Percentiles rank a stretch among this genome's conserved stretches.
These are phyloP conservation scores for Protonemura montana DNA, from an alignment of 2,888 invertebrate species.

Conservation along the genomic window DNA sequence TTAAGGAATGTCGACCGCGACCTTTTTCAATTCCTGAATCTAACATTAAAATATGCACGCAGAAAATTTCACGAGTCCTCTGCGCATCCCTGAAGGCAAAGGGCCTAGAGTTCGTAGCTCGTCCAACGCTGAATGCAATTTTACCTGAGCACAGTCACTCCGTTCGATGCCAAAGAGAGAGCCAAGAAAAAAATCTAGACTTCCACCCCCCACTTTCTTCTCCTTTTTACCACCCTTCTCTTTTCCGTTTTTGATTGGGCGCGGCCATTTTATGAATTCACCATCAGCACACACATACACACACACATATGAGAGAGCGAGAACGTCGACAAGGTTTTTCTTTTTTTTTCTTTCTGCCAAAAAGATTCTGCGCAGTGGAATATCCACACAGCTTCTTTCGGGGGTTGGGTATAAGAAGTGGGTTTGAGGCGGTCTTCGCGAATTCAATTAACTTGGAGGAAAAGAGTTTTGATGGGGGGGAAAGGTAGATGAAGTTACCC, in stretches of 20 bases:
- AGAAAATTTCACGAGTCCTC: neutral
- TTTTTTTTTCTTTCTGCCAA: constrained; percentile 44
- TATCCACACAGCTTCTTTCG: constrained; percentile 26
- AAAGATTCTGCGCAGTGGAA: constrained; percentile 47
- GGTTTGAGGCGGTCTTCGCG: constrained; percentile 48
- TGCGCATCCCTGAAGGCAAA: constrained; percentile 12
- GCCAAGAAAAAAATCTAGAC: constrained; percentile 18
- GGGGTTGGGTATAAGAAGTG: constrained; percentile 1
- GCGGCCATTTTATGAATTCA: constrained; percentile 52
- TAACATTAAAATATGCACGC: neutral
- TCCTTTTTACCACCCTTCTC: constrained; percentile 39
- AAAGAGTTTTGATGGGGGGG: constrained; percentile 49
- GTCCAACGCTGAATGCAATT: constrained; percentile 50
- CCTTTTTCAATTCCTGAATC: neutral
- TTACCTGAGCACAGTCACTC: constrained; percentile 44
- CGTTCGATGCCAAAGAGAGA: constrained; percentile 38
- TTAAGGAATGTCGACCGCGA: neutral
- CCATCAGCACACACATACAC: constrained; percentile 43
- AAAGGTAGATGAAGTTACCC: constrained; percentile 46
- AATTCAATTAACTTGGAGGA: constrained; percentile 51
- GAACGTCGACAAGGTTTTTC: constrained; percentile 40
- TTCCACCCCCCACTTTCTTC: constrained; percentile 38
- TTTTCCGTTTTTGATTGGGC: constrained; percentile 51
- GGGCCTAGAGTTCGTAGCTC: constrained; percentile 43
- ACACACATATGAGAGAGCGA: constrained; percentile 42